Percentiles rank a stretch among this genome's conserved stretches.
phyloP scores from a whole-genome alignment of 2,797 vertebrate species.

The Epinephelus coioides region DNA sequence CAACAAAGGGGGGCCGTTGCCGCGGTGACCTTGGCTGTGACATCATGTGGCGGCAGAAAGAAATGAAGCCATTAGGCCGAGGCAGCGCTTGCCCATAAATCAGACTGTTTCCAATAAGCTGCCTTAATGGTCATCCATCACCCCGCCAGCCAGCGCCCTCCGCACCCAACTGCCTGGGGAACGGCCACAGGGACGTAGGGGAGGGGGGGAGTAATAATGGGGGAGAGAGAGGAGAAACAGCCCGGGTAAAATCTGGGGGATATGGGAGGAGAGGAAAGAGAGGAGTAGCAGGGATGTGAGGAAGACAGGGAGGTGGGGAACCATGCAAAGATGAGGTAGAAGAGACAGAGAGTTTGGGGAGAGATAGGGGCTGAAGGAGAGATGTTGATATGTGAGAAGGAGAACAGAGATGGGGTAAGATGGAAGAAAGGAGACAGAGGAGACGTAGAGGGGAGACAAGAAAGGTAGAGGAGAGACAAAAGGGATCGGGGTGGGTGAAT shows the following conservation, averaged over 20 bases:
- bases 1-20: slow-evolving; percentile 96
- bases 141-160: slow-evolving; percentile 93
- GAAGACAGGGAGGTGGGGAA: slow-evolving; percentile 38
- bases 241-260: slow-evolving; percentile 41
- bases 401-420: slow-evolving; percentile 7
- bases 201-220: slow-evolving; percentile 34
- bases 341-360: slow-evolving; percentile 51
- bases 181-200: slow-evolving; percentile 67
- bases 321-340: slow-evolving; percentile 11
- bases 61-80: slow-evolving; percentile 99
- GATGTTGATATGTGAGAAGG: neutral
- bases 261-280: slow-evolving; percentile 27
- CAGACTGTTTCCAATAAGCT: slow-evolving; percentile 99
- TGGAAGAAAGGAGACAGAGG: neutral
- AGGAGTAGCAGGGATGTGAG: slow-evolving; percentile 8
- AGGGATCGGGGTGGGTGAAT: neutral
- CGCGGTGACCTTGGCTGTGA: slow-evolving; percentile 99
- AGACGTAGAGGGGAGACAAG: neutral
- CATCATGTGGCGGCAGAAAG: slow-evolving; percentile 98
- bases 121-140: slow-evolving; percentile 99
- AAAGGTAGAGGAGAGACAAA: neutral
- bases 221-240: slow-evolving; percentile 53
- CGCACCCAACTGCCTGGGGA: slow-evolving; percentile 82
- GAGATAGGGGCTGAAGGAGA: slow-evolving; percentile 9
- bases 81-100: slow-evolving; percentile 98